Base-by-base conservation (phyloP, 2,797 vertebrate species). In the Scarus forsteni region DNA sequence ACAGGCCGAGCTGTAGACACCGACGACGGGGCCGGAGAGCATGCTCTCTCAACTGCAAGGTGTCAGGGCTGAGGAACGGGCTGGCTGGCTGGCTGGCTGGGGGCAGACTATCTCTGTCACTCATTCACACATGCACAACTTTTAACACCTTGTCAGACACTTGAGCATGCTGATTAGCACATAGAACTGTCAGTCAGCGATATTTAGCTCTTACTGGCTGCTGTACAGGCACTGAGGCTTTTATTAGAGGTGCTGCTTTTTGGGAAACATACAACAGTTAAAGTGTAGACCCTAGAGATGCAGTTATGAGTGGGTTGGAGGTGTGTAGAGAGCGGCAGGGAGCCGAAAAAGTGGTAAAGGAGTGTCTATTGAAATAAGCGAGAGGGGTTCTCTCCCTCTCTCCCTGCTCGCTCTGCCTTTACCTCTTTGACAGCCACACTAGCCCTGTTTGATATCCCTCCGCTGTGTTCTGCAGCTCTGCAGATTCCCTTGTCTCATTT, bases 401-500 rank as follows among this genome's bases (percentile, higher is more conserved):
- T 35, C 59, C 64, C 56, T 62, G 60, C 61, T 75, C 70, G 44
- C 60, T 79, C 84, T 81, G 72, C 85, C 71, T 87, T 87, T 88
- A 79, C 85, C 69, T 89, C 86, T 87, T 83, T 89, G 88, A 90
- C 84, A 90, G 86, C 81, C 77, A 84, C 80, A 79, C 83, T 73
- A 79, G 81, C 80, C 75, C 69, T 86, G 86, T 93, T 92, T 93
- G 91, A 93, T 93, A 89, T 91, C 85, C 79, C 83, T 81, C 75
- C 72, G 61, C 80, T 87, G 83, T 85, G 85, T 92, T 92, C 86
- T 89, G 88, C 91, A 75, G 88, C 90, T 88, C 80, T 88, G 91
- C 91, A 92, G 87, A 90, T 89, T 89, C 90, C 91, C 88, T 83
- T 76, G 79, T 90, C 91, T 92, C 85, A 93, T 93, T 93, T 92